Evolutionary conservation across 35 echinoderm and acorn worm genomes (phyloP).

Genomic region (Hemicentrotus pulcherrimus): DNA sequence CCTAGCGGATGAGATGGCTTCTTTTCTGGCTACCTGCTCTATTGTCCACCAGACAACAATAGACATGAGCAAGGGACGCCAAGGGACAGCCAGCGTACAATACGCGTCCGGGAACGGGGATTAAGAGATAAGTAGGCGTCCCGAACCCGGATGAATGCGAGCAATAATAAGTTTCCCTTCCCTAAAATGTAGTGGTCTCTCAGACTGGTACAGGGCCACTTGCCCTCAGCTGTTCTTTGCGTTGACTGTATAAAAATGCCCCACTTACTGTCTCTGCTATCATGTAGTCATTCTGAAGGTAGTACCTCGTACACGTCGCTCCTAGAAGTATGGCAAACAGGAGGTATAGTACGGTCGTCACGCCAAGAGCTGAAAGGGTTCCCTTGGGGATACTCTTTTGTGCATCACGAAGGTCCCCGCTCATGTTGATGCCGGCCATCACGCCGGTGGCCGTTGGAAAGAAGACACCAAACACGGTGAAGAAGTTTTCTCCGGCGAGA

Average conservation of each 20-base stretch:
- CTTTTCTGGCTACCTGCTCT: too few relatives aligned
- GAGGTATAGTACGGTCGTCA: slow-evolving; percentile 83
- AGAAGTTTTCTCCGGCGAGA: slow-evolving; percentile 72
- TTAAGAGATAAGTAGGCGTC: too few relatives aligned
- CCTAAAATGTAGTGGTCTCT: too few relatives aligned
- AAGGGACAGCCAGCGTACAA: too few relatives aligned
- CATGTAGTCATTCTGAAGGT: slow-evolving; percentile 90
- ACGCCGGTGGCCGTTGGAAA: slow-evolving; percentile 98
- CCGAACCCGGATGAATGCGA: too few relatives aligned
- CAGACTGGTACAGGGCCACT: too few relatives aligned
- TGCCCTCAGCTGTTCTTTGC: too few relatives aligned
- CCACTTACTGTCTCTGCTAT: slow-evolving; percentile 90
- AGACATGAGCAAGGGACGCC: too few relatives aligned
- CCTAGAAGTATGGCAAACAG: slow-evolving; percentile 83
- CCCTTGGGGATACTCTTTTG: slow-evolving; percentile 86
- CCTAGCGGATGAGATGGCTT: too few relatives aligned
- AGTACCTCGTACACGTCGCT: slow-evolving; percentile 72
- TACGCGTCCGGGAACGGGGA: too few relatives aligned
- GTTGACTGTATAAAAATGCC: background rate
- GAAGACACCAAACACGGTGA: slow-evolving; percentile 96
- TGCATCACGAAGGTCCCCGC: slow-evolving; percentile 81
- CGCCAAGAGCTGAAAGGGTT: slow-evolving; percentile 87
- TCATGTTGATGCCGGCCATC: slow-evolving; percentile 99
- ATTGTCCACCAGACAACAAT: too few relatives aligned
- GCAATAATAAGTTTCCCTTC: too few relatives aligned